Conservation (phyloP, 2,888 invertebrate genomes). For the Glaucopsyche alexis region DNA sequence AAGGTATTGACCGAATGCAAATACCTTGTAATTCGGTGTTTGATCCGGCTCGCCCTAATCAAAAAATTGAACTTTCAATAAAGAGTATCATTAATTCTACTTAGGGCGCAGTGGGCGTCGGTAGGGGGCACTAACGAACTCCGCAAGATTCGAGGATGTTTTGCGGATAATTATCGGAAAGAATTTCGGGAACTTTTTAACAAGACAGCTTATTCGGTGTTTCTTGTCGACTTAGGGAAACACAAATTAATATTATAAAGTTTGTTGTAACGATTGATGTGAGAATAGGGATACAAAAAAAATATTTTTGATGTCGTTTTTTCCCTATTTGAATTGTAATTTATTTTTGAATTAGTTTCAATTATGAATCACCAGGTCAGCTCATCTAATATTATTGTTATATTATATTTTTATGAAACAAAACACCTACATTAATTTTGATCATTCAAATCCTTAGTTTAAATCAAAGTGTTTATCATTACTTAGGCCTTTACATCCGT, state of each 20-base stretch:
- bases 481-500: too few relatives aligned
- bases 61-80: conserved; percentile 87
- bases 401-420: too few relatives aligned
- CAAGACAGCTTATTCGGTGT: conserved; percentile 24
- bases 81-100: conserved; percentile 85
- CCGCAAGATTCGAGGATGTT: conserved; percentile 70
- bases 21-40: conserved; percentile 74
- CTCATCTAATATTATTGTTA: too few relatives aligned
- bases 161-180: conserved; percentile 71
- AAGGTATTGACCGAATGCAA: conserved; percentile 73
- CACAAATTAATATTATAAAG: conserved; percentile 23
- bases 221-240: conserved; percentile 5
- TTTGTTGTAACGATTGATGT: background rate
- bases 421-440: background rate
- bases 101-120: conserved; percentile 46
- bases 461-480: background rate
- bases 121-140: conserved; percentile 64
- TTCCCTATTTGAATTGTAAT: too few relatives aligned
- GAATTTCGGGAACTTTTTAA: conserved; percentile 45
- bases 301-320: too few relatives aligned
- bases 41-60: conserved; percentile 76
- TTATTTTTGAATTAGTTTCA: too few relatives aligned
- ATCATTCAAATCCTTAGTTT: too few relatives aligned
- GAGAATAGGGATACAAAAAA: too few relatives aligned
- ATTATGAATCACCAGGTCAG: too few relatives aligned